Evolutionary conservation across 2,888 invertebrate genomes (phyloP).

Genomic region (Muschampia plurimacula): DNA sequence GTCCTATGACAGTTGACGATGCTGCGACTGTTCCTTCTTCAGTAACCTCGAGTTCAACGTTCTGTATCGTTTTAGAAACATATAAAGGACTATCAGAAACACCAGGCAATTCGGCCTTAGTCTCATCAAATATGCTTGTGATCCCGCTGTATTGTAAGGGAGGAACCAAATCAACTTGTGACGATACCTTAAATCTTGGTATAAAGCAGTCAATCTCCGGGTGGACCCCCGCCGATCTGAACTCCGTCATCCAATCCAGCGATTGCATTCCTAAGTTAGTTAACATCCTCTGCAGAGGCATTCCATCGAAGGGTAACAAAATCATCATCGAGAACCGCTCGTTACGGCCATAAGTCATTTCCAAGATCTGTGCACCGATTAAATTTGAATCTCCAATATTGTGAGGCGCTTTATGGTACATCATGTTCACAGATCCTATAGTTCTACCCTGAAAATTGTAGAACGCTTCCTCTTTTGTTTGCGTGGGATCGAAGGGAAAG

Average conservation of each 20-base stretch:
- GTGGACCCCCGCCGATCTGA: slow-evolving; percentile 70
- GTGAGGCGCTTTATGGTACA: slow-evolving; percentile 88
- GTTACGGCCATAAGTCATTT: slow-evolving; percentile 88
- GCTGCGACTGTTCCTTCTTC: slow-evolving; percentile 91
- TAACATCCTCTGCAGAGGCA: slow-evolving; percentile 77
- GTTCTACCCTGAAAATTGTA: slow-evolving; percentile 84
- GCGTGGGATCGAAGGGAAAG: slow-evolving; percentile 85
- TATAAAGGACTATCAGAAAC: slow-evolving; percentile 84
- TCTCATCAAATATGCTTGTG: slow-evolving; percentile 86
- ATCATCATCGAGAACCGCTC: slow-evolving; percentile 88
- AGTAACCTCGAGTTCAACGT: slow-evolving; percentile 89
- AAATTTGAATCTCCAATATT: slow-evolving; percentile 80
- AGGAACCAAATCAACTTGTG: slow-evolving; percentile 74
- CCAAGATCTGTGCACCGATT: slow-evolving; percentile 87
- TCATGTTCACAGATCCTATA: slow-evolving; percentile 89
- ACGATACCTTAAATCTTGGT: slow-evolving; percentile 86
- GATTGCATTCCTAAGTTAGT: slow-evolving; percentile 78
- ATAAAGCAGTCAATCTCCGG: slow-evolving; percentile 86
- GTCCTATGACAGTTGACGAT: slow-evolving; percentile 83
- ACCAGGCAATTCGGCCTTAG: slow-evolving; percentile 85
- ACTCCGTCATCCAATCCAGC: slow-evolving; percentile 78
- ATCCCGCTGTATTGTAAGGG: slow-evolving; percentile 86
- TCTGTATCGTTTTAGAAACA: slow-evolving; percentile 88
- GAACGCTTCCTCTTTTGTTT: slow-evolving; percentile 84
- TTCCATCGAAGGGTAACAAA: slow-evolving; percentile 86